Percentiles rank a stretch among this genome's conserved stretches.
Evolutionary conservation across 2,888 invertebrate genomes (phyloP).

Genomic region (Platycnemis pennipes): DNA sequence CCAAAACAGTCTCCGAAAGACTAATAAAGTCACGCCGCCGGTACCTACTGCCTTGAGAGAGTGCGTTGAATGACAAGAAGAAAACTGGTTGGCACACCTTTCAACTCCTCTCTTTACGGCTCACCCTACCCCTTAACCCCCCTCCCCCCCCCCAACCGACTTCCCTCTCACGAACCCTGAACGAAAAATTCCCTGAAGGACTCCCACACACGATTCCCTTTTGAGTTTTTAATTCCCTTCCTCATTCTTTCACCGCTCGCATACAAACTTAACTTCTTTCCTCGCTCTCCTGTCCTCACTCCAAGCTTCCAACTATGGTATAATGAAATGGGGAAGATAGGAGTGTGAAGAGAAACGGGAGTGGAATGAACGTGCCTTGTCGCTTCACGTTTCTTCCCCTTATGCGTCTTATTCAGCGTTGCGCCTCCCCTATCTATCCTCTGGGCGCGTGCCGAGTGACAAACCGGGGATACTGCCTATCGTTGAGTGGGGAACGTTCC

Average conservation of each 20-base stretch:
- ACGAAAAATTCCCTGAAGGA: not conserved
- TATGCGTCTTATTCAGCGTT: no score
- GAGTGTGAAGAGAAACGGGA: no score
- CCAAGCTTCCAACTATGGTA: no score
- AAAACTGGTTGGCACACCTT: not conserved
- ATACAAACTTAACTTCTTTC: not conserved
- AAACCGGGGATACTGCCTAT: no score
- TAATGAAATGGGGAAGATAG: no score
- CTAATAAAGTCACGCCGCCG: not conserved
- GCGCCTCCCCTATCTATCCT: no score
- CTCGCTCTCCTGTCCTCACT: not conserved
- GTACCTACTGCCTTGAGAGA: not conserved
- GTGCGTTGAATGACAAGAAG: not conserved
- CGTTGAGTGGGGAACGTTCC: no score
- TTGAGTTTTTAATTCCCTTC: slow-evolving; percentile 3
- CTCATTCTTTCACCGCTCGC: not conserved
- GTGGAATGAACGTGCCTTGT: no score
- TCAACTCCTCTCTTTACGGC: not conserved
- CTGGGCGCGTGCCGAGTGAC: no score
- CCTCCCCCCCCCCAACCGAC: not conserved
- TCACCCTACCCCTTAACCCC: not conserved
- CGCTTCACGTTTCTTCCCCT: no score
- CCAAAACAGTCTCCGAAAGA: not conserved
- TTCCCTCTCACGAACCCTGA: not conserved
- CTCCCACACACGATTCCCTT: not conserved